Evolutionary conservation across 2,888 invertebrate genomes (phyloP).

Genomic region (Lobophora halterata): DNA sequence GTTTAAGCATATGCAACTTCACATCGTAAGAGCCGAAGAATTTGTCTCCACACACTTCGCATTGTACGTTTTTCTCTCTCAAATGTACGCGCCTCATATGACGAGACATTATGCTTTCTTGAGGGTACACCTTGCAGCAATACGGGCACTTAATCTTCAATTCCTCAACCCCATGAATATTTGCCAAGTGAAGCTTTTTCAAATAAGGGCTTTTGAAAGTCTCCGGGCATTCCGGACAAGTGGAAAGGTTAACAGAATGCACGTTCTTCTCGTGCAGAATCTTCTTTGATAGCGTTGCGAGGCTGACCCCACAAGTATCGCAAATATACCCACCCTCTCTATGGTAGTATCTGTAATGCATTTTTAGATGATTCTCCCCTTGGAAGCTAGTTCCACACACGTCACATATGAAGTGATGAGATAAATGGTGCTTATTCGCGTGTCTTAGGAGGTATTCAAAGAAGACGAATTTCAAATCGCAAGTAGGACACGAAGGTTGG

Average conservation of each 20-base stretch:
- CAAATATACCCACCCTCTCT: constrained; percentile 68
- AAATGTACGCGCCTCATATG: constrained; percentile 82
- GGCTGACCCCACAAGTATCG: constrained; percentile 71
- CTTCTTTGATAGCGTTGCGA: constrained; percentile 68
- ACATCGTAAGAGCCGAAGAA: constrained; percentile 70
- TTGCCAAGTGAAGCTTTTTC: constrained; percentile 67
- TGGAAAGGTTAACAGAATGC: constrained; percentile 59
- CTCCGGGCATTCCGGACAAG: constrained; percentile 67
- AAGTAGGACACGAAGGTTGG: constrained; percentile 65
- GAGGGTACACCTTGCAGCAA: constrained; percentile 72
- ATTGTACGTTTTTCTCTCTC: constrained; percentile 69
- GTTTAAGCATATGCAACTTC: constrained; percentile 75
- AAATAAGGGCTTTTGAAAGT: constrained; percentile 70
- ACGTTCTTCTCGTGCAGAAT: constrained; percentile 70
- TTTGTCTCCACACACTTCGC: constrained; percentile 68
- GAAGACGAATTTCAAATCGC: constrained; percentile 66
- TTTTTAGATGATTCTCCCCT: constrained; percentile 71
- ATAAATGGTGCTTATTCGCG: constrained; percentile 67
- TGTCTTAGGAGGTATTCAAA: constrained; percentile 69
- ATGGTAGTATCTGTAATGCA: constrained; percentile 73
- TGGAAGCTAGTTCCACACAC: constrained; percentile 73
- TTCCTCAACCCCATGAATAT: constrained; percentile 67
- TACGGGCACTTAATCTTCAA: constrained; percentile 70
- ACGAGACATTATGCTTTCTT: constrained; percentile 80
- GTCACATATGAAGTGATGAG: constrained; percentile 73